These are phyloP conservation scores for Coturnix japonica DNA, from an alignment of 2,113 vertebrate species.

Conservation along the genomic window DNA sequence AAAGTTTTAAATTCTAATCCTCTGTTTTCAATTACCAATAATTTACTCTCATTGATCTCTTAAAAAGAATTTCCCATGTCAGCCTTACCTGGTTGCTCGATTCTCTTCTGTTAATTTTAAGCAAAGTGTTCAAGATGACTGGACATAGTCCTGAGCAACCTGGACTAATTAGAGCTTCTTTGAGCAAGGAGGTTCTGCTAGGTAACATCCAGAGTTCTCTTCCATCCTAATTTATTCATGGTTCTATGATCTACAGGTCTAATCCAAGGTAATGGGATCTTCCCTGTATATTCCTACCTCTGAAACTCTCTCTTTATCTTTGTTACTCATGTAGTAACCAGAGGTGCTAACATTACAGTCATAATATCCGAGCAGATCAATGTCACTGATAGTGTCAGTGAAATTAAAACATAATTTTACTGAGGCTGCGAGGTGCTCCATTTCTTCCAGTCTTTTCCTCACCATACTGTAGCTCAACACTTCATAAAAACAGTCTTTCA, in stretches of 20 bases:
- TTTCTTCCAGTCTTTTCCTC: constrained; percentile 17
- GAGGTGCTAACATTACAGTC: not conserved
- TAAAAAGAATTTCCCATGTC: constrained; percentile 8
- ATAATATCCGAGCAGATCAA: constrained; percentile 8
- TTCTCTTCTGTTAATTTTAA: constrained; percentile 11
- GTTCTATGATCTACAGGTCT: not conserved
- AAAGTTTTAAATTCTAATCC: not conserved
- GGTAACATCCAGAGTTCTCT: not conserved
- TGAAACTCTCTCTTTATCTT: not conserved
- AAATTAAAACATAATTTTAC: constrained; percentile 41
- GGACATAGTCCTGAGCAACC: not conserved
- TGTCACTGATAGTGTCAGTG: not conserved
- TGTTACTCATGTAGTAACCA: constrained; percentile 22
- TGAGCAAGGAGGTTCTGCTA: not conserved
- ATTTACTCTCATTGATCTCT: not conserved
- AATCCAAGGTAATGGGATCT: not conserved
- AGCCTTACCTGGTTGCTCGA: not conserved
- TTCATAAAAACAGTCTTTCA: not conserved
- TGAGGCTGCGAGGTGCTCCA: not conserved
- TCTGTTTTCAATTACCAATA: not conserved
- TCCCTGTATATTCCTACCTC: not conserved
- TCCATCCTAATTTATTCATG: not conserved
- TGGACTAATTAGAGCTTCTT: not conserved
- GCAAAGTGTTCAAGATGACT: not conserved
- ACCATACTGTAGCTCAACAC: not conserved